phyloP scores from a whole-genome alignment of 2,888 invertebrate genomes.

The Ophion slaviceki region DNA sequence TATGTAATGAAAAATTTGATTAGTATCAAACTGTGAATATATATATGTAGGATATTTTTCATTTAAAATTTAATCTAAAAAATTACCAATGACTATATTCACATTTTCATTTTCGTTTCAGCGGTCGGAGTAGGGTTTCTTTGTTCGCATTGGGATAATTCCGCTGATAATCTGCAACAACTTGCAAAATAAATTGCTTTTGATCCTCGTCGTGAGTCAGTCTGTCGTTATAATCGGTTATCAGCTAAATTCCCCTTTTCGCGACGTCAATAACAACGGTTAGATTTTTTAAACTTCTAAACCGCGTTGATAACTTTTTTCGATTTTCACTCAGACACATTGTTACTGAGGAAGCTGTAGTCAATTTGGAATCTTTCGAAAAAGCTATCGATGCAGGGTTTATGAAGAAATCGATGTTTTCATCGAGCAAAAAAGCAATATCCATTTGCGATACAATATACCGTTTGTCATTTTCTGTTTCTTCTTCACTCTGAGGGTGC shows the following conservation, averaged over 20 bases:
- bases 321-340: background rate
- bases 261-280: conserved; percentile 1
- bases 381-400: background rate
- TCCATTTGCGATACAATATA: background rate
- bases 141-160: background rate
- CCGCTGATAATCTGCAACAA: background rate
- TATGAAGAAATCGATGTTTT: conserved; percentile 8
- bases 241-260: background rate
- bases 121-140: background rate
- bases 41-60: no score
- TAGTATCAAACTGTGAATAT: no score
- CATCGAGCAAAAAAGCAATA: background rate
- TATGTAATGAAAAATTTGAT: no score
- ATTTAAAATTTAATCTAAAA: no score
- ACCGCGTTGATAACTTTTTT: background rate
- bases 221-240: background rate
- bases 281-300: background rate
- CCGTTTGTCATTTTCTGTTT: background rate
- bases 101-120: background rate
- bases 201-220: background rate
- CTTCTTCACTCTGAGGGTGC: background rate
- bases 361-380: background rate
- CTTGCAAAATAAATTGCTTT: conserved; percentile 1
- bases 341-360: background rate
- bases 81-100: no score